Evolutionary conservation across 92 coral and sea anemone genomes (phyloP).

Genomic region (Montipora capitata): DNA sequence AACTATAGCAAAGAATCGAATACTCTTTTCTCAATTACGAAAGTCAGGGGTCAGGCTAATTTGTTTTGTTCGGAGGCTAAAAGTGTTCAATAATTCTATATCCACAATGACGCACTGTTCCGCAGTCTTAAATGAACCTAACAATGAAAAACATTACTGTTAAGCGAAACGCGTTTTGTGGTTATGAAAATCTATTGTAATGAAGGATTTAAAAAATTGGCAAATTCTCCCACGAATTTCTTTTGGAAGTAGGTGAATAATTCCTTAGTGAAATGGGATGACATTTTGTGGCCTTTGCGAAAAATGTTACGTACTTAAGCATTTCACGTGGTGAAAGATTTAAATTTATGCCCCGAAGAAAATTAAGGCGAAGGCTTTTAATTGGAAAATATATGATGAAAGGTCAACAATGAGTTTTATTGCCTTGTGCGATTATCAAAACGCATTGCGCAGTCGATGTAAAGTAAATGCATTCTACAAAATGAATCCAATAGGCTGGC

Average conservation of each 20-base stretch:
- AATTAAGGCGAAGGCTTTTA: neutral
- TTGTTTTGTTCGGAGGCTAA: neutral
- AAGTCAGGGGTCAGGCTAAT: conserved; percentile 34
- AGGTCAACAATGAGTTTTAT: conserved; percentile 32
- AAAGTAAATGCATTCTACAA: neutral
- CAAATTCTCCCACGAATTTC: neutral
- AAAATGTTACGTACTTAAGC: neutral
- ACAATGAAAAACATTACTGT: neutral
- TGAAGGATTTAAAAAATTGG: neutral
- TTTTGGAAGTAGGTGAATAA: neutral
- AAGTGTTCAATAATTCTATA: neutral
- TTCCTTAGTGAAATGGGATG: neutral
- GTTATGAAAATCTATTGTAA: neutral
- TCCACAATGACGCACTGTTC: neutral
- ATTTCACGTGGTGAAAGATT: neutral
- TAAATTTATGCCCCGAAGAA: conserved; percentile 3
- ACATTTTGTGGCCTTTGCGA: neutral
- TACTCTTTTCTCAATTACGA: conserved; percentile 11
- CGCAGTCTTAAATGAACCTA: neutral
- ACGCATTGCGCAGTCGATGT: neutral
- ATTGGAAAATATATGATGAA: conserved; percentile 10
- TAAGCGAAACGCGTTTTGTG: neutral
- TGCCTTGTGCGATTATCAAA: conserved; percentile 19
- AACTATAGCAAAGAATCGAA: neutral
- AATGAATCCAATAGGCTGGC: neutral